These are phyloP conservation scores for Mythimna albipuncta DNA, from an alignment of 2,888 invertebrate species.

Conservation along the genomic window DNA sequence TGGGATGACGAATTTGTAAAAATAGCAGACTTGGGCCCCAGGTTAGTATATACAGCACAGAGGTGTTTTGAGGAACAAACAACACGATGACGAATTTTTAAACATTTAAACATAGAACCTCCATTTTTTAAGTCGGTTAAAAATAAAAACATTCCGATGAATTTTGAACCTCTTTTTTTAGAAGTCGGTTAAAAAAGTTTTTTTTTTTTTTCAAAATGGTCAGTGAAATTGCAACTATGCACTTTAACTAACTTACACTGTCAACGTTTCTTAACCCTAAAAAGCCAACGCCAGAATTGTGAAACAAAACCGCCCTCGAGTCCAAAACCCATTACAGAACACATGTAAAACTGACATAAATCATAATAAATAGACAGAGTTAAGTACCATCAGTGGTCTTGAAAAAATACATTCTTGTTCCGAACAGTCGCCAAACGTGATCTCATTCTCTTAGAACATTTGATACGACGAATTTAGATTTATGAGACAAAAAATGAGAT, in stretches of 20 bases:
- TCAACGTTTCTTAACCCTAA: not conserved
- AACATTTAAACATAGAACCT: too few relatives aligned
- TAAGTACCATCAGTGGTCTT: conserved; percentile 61
- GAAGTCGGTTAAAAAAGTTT: too few relatives aligned
- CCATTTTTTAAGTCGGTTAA: too few relatives aligned
- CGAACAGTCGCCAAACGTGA: conserved; percentile 67
- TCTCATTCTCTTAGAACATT: conserved; percentile 62
- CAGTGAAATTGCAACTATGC: not conserved
- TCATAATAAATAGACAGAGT: conserved; percentile 53
- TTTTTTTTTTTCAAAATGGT: not conserved
- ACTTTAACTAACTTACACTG: not conserved
- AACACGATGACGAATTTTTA: too few relatives aligned
- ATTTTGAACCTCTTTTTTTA: too few relatives aligned
- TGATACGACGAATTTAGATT: conserved; percentile 59
- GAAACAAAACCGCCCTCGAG: conserved; percentile 13
- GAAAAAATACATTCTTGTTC: conserved; percentile 66
- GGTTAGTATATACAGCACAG: too few relatives aligned
- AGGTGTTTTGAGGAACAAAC: too few relatives aligned
- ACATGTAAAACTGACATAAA: conserved; percentile 51
- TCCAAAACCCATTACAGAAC: conserved; percentile 18
- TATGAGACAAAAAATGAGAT: conserved; percentile 59
- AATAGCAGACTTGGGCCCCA: too few relatives aligned
- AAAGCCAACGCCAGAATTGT: not conserved
- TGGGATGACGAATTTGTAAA: too few relatives aligned
- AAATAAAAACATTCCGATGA: too few relatives aligned